phyloP scores from a whole-genome alignment of 2,797 vertebrate species.

The Haliaeetus vocifer region DNA sequence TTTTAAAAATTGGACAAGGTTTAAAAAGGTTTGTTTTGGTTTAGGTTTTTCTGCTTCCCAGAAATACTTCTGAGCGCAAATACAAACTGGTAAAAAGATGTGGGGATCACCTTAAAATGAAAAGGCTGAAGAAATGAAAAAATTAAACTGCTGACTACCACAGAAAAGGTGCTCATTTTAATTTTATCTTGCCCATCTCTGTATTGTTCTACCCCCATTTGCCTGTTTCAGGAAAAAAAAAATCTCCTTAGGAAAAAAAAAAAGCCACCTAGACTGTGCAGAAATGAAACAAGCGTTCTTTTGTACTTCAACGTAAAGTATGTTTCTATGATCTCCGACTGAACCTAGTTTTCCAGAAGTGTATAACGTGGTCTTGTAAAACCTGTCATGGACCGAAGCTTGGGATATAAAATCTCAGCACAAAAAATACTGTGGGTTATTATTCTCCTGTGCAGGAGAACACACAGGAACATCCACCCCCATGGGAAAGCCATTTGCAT shows the following conservation, averaged over 20 bases:
- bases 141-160: not conserved
- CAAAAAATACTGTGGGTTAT: not conserved
- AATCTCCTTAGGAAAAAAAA: not conserved
- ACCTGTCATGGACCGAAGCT: not conserved
- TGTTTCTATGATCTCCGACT: not conserved
- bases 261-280: not conserved
- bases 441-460: not conserved
- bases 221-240: not conserved
- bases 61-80: not conserved
- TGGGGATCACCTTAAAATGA: not conserved
- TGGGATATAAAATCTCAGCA: not conserved
- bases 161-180: not conserved
- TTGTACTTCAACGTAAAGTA: not conserved
- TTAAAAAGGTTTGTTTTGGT: not conserved
- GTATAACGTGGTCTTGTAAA: not conserved
- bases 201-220: not conserved
- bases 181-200: not conserved
- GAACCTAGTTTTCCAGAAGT: not conserved
- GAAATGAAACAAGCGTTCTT: not conserved
- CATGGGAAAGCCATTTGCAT: not conserved
- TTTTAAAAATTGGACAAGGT: not conserved
- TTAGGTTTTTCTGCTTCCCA: not conserved
- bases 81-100: not conserved
- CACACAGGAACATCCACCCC: not conserved
- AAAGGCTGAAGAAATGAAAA: not conserved